Evolutionary conservation across 2,797 vertebrate species (phyloP), one percentile per base, ranked within the genome.

Genomic region (Merluccius polli): DNA sequence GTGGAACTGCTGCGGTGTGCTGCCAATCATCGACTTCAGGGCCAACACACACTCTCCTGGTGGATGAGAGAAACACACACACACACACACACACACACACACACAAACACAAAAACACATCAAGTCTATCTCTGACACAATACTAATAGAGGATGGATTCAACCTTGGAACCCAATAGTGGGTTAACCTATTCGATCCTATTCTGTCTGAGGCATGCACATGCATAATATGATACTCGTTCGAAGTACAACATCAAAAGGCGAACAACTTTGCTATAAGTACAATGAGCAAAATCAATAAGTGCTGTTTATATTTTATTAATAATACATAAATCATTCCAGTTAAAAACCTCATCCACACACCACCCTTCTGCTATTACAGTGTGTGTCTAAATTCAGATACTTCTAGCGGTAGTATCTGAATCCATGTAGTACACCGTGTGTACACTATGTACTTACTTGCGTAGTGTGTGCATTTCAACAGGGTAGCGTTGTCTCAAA

Each of bases 21-120:
- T 98, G 84, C 97, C 97, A 0, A 99, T 99, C 97, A 98, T 99
- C 0, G 97, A 99, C 89, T 99, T 99, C 74, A 99, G 94, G 0
- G 97, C 97, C 36, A 99, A 93, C 71, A 98, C 96, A 31, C 97
- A 98, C 83, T 98, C 97, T 5, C 97, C 97, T 98, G 83, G 6
- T 0, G 81, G 12, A 63, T 11, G 0, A 36, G 18, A 7, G 11
- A 65, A 1, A 41, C 15, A 73, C 27, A 30, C 13, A 75, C 65
- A 38, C 30, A 44, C 10, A 4, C 33, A 74, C n/a, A 27, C 18
- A 36, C 21, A 77, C 72, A 52, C 72, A 73, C 41, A 73, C 27
- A 32, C 71, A 52, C 48, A 29, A 44, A 76, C 27, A 59, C 41
- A 63, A 35, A 35, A 35, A 35, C 48, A 52, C 48, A 13, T 52